Percentiles rank a stretch among this genome's conserved stretches.
Evolutionary conservation across 2,113 vertebrate genomes (phyloP).

Genomic region (Cyphotilapia sp.): DNA sequence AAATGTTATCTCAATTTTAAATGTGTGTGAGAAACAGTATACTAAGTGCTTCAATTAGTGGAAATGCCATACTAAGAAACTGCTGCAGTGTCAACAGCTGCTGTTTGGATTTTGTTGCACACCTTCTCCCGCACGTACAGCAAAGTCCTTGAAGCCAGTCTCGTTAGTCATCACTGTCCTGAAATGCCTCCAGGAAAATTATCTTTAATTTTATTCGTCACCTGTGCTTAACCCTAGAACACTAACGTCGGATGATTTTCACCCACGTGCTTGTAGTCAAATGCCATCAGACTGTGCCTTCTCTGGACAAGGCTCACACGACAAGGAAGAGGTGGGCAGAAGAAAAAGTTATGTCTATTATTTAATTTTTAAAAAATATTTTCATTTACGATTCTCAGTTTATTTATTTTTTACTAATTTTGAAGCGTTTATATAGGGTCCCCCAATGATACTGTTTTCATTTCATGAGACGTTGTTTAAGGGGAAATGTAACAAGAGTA

Average conservation of each 20-base stretch:
- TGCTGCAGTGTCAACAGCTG: neutral
- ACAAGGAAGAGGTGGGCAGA: neutral
- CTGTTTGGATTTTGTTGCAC: neutral
- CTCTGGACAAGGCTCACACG: neutral
- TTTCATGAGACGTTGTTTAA: neutral
- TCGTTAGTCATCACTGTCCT: neutral
- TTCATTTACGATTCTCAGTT: neutral
- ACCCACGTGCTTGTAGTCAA: neutral
- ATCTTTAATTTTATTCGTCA: neutral
- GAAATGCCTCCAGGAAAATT: neutral
- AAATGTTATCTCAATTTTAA: neutral
- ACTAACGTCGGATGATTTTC: neutral
- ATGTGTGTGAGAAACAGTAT: neutral
- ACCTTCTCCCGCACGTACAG: neutral
- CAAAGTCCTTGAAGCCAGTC: neutral
- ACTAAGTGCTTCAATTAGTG: neutral
- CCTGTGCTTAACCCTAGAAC: neutral
- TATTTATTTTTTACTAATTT: neutral
- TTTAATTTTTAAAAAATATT: neutral
- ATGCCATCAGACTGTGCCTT: neutral
- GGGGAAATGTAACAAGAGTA: neutral
- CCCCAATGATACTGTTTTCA: neutral
- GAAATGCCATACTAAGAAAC: neutral
- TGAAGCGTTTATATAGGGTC: neutral
- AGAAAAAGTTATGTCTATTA: neutral